phyloP scores from a whole-genome alignment of 2,888 invertebrate species.

The Drosophila putrida region DNA sequence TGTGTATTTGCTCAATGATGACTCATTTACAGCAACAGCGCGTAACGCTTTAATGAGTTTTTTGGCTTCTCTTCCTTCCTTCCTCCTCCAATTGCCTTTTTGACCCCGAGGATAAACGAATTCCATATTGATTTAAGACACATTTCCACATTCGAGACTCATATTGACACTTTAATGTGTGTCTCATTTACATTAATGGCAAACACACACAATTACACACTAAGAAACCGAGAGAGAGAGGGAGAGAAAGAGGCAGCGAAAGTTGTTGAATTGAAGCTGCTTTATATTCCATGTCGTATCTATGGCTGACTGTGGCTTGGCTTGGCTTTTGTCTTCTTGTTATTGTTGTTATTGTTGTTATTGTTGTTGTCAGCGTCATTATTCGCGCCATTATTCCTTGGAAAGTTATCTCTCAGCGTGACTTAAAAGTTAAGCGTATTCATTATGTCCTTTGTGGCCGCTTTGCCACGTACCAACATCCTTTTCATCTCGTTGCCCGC shows the following conservation, averaged over 20 bases:
- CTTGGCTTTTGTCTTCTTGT: constrained; percentile 47
- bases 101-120: constrained; percentile 3
- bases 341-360: constrained; percentile 24
- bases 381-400: constrained; percentile 74
- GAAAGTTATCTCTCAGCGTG: constrained; percentile 74
- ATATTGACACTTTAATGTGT: constrained; percentile 77
- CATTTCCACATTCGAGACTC: constrained; percentile 52
- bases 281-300: constrained; percentile 48
- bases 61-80: constrained; percentile 20
- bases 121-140: constrained; percentile 56
- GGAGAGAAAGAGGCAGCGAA: neutral
- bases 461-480: constrained; percentile 50
- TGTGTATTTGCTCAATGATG: constrained; percentile 51
- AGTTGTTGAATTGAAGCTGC: constrained; percentile 25
- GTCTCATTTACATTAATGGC: constrained; percentile 72
- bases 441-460: constrained; percentile 76
- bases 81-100: neutral
- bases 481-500: constrained; percentile 15
- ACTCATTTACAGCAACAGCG: constrained; percentile 65
- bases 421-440: constrained; percentile 80
- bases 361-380: constrained; percentile 64
- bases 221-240: neutral
- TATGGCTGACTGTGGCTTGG: constrained; percentile 30
- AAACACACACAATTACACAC: constrained; percentile 31
- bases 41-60: constrained; percentile 67